Evolutionary conservation across 2,113 vertebrate species (phyloP).

Genomic region (Epinephelus fuscoguttatus): DNA sequence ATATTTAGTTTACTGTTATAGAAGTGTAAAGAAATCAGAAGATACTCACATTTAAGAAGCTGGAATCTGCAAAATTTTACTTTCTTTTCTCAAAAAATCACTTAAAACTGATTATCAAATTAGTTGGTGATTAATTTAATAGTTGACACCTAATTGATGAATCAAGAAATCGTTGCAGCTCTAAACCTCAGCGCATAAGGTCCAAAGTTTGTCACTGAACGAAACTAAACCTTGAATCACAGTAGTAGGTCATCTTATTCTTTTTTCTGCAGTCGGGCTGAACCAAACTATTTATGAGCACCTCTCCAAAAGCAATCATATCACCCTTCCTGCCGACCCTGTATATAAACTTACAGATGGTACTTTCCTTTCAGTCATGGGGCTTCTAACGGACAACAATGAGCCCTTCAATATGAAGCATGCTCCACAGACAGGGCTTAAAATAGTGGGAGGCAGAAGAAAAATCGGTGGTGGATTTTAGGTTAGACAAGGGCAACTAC

Average conservation of each 20-base stretch:
- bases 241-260: neutral
- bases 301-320: neutral
- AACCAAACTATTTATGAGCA: neutral
- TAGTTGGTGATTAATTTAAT: too few relatives aligned
- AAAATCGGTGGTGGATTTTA: conserved; percentile 36
- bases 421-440: neutral
- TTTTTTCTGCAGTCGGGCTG: neutral
- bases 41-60: too few relatives aligned
- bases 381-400: conserved; percentile 14
- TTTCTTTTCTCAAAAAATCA: too few relatives aligned
- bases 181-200: neutral
- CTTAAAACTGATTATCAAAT: too few relatives aligned
- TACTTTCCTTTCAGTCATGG: neutral
- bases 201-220: neutral
- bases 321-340: neutral
- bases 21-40: too few relatives aligned
- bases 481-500: conserved; percentile 41
- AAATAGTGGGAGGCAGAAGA: conserved; percentile 8
- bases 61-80: too few relatives aligned
- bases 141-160: too few relatives aligned
- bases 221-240: conserved; percentile 19
- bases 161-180: too few relatives aligned
- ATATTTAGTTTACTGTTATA: too few relatives aligned
- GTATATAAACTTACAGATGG: neutral
- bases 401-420: neutral